Conservation (phyloP, 2,113 vertebrate genomes). For the Oostethus manadensis region DNA sequence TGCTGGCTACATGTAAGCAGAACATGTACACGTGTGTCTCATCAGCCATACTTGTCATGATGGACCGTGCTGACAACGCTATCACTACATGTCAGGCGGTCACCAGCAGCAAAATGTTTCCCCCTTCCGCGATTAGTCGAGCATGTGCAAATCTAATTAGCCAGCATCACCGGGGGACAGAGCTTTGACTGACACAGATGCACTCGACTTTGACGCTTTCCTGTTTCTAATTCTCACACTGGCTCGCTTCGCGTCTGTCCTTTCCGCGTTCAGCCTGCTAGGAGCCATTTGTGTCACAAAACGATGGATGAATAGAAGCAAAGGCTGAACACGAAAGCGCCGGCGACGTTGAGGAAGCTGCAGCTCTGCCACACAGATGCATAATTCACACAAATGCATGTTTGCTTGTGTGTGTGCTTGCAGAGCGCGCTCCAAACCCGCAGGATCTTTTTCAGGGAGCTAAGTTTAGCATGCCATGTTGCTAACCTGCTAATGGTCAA, state of each 20-base stretch:
- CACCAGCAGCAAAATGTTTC: slow-evolving; percentile 54
- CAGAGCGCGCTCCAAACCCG: slow-evolving; percentile 8
- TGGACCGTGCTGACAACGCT: slow-evolving; percentile 39
- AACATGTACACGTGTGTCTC: slow-evolving; percentile 21
- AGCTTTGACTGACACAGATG: slow-evolving; percentile 53
- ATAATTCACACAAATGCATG: slow-evolving; percentile 2
- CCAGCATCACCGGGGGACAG: slow-evolving; percentile 40
- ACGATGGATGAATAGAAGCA: slow-evolving; percentile 25
- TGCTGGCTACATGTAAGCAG: slow-evolving; percentile 25
- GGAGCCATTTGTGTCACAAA: no score
- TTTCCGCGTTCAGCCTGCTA: slow-evolving; percentile 27
- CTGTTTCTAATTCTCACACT: slow-evolving; percentile 34
- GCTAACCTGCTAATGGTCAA: no score
- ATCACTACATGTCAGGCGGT: slow-evolving; percentile 54
- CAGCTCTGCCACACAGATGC: slow-evolving; percentile 14
- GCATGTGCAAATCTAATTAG: slow-evolving; percentile 60
- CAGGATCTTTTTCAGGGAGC: neutral
- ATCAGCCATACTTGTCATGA: slow-evolving; percentile 38
- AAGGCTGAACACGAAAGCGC: slow-evolving; percentile 25
- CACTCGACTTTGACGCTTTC: slow-evolving; percentile 31
- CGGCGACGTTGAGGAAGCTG: slow-evolving; percentile 17
- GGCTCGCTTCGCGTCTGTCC: slow-evolving; percentile 23
- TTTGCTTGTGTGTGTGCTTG: slow-evolving; percentile 12
- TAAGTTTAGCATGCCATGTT: no score
- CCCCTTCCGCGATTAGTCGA: slow-evolving; percentile 53